phyloP scores from a whole-genome alignment of 2,113 vertebrate genomes.

The Tragulus kanchil region DNA sequence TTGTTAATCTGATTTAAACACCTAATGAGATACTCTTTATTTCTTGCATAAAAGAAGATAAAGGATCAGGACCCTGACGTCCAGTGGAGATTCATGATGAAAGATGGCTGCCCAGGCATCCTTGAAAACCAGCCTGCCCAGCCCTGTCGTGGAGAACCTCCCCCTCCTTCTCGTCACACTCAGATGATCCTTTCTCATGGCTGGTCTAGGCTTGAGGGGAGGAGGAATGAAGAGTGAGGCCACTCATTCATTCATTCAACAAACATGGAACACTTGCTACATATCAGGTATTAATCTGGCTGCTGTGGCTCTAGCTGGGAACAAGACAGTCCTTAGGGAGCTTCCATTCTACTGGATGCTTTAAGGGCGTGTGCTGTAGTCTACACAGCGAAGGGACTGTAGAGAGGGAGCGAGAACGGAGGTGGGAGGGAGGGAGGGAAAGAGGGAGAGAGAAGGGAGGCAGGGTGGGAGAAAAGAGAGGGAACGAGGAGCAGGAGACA shows the following conservation, averaged over 20 bases:
- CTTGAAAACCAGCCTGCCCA: not conserved
- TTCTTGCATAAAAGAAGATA: slow-evolving; percentile 36
- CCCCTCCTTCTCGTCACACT: slow-evolving; percentile 63
- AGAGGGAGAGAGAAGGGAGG: not conserved
- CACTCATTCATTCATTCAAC: not conserved
- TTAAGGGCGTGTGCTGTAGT: not conserved
- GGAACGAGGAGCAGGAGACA: not conserved
- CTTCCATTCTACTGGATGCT: not conserved
- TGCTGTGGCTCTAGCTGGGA: not conserved
- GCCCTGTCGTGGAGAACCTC: not conserved
- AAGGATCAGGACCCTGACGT: slow-evolving; percentile 4
- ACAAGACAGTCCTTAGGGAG: not conserved
- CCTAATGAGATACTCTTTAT: not conserved
- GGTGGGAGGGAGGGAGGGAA: too few species aligned
- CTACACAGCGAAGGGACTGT: not conserved
- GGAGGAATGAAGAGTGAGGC: slow-evolving; percentile 14
- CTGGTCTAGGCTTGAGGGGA: slow-evolving; percentile 8
- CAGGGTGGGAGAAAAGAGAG: not conserved
- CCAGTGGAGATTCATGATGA: not conserved
- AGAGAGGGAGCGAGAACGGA: too few species aligned
- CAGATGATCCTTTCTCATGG: slow-evolving; percentile 65
- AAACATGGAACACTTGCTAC: not conserved
- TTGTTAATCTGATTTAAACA: slow-evolving; percentile 28
- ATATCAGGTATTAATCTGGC: not conserved
- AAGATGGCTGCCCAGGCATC: not conserved